Percentiles rank a stretch among this genome's conserved stretches.
These are phyloP conservation scores for Notolabrus celidotus DNA, from an alignment of 2,797 vertebrate species.

Conservation along the genomic window DNA sequence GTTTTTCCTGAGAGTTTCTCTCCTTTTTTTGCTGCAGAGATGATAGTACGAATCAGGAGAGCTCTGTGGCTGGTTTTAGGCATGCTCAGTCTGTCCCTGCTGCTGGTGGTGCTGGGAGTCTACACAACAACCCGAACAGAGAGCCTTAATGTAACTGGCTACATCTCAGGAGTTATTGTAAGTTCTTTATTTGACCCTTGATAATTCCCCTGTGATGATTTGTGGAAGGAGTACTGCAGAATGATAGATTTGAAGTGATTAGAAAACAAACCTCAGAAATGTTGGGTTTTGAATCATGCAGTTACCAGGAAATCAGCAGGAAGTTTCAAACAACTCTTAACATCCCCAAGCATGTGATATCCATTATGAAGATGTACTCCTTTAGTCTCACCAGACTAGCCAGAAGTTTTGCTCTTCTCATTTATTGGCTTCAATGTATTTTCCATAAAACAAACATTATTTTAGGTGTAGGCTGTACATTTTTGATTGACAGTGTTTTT, in stretches of 20 bases:
- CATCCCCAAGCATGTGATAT: constrained; percentile 10
- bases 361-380: constrained; percentile 19
- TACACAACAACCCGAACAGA: constrained; percentile 78
- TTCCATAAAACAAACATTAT: not conserved
- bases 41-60: constrained; percentile 53
- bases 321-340: constrained; percentile 7
- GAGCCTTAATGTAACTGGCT: constrained; percentile 79
- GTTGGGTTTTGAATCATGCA: not conserved
- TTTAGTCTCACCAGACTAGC: not conserved
- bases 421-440: not conserved
- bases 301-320: constrained; percentile 1
- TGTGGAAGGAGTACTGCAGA: not conserved
- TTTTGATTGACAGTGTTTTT: not conserved
- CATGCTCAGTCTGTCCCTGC: constrained; percentile 80
- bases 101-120: constrained; percentile 77
- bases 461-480: not conserved
- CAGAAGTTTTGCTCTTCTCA: not conserved
- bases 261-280: not conserved
- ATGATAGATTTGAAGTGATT: not conserved
- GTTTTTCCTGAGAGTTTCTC: not conserved
- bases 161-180: constrained; percentile 79
- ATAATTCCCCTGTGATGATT: not conserved
- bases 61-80: constrained; percentile 73
- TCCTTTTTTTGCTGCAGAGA: constrained; percentile 57
- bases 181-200: constrained; percentile 33